These are phyloP conservation scores for Periophthalmus modestus DNA, from an alignment of 2,113 vertebrate genomes.

Conservation along the genomic window DNA sequence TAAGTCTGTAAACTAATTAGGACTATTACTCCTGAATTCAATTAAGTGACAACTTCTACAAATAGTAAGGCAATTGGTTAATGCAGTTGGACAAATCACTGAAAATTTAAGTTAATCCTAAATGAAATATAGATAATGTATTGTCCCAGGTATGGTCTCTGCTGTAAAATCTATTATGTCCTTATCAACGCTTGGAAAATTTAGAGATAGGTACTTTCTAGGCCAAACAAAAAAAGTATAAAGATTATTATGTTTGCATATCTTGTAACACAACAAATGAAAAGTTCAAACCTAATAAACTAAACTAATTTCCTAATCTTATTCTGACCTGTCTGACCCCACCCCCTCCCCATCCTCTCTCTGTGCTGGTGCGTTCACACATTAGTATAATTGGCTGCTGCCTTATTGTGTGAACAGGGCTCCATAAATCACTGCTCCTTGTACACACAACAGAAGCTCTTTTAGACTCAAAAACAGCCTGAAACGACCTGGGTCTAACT, in stretches of 20 bases:
- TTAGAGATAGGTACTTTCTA: too few relatives aligned
- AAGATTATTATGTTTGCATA: not conserved
- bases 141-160: too few relatives aligned
- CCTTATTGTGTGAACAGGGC: not conserved
- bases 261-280: not conserved
- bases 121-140: not conserved
- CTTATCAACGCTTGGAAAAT: not conserved
- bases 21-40: not conserved
- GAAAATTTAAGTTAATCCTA: not conserved
- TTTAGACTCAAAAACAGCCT: not conserved
- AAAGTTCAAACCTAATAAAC: not conserved
- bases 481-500: conserved; percentile 10
- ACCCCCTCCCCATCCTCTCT: not conserved
- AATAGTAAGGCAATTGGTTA: not conserved
- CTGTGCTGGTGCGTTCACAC: not conserved
- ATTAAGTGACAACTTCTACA: not conserved
- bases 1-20: not conserved
- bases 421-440: not conserved
- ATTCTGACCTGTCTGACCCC: not conserved
- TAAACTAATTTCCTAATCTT: not conserved
- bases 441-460: not conserved
- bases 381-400: conserved; percentile 9
- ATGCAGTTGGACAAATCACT: not conserved
- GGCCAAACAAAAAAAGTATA: not conserved
- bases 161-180: too few relatives aligned